Conservation (phyloP, 2,888 invertebrate species). For the Apoderus coryli region DNA sequence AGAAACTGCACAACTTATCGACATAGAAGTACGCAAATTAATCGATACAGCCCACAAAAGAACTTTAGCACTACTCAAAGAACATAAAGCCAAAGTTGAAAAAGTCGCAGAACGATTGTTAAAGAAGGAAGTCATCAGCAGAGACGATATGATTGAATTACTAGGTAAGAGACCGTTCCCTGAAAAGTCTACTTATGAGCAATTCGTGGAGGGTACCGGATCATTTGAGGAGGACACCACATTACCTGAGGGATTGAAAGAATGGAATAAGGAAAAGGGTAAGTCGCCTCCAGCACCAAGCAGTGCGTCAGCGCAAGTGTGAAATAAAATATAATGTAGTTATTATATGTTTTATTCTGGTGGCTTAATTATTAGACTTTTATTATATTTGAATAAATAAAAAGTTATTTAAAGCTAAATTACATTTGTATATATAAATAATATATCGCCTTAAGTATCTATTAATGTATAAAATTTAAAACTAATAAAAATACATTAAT, state of each 20-base stretch:
- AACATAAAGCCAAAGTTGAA: constrained; percentile 75
- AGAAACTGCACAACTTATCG: constrained; percentile 90
- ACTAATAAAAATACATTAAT: no score
- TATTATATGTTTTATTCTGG: no score
- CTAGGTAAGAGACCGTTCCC: constrained; percentile 90
- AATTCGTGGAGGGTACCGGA: constrained; percentile 97
- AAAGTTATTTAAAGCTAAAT: no score
- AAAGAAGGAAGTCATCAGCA: constrained; percentile 85
- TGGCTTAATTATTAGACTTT: no score
- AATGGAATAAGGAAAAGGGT: constrained; percentile 71
- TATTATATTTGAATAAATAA: no score
- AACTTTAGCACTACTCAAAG: constrained; percentile 60
- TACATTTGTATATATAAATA: no score
- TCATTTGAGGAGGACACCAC: constrained; percentile 93
- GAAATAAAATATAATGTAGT: no score
- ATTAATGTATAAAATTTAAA: no score
- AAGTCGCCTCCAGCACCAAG: constrained; percentile 12
- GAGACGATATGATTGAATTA: constrained; percentile 96
- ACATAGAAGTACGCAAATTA: constrained; percentile 72
- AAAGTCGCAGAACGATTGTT: constrained; percentile 80
- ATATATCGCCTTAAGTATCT: no score
- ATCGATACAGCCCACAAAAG: constrained; percentile 65
- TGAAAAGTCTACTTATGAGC: constrained; percentile 98
- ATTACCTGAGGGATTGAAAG: constrained; percentile 86
- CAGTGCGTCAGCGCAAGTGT: no score